Evolutionary conservation across 2,113 vertebrate species (phyloP).

Genomic region (Caloenas nicobarica): DNA sequence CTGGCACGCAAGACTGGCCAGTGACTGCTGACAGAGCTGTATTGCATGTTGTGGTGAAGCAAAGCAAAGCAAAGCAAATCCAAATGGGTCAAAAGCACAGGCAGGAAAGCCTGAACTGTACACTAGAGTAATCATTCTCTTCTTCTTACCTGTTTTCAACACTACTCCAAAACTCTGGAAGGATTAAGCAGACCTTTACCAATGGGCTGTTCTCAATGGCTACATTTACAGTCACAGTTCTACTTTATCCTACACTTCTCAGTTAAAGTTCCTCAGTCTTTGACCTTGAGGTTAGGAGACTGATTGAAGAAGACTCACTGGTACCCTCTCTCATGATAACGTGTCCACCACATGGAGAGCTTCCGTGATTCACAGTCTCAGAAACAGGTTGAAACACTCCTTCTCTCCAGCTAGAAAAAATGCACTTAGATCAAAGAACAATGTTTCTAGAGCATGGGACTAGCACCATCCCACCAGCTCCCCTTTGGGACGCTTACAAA

Average conservation of each 20-base stretch:
- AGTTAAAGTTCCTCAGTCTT: not conserved
- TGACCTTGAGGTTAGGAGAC: not conserved
- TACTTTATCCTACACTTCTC: not conserved
- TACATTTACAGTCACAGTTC: not conserved
- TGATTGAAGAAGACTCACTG: not conserved
- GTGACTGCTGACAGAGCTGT: not conserved
- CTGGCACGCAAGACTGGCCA: not conserved
- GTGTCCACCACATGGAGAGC: fast-evolving
- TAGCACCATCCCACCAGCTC: not conserved
- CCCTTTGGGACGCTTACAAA: not conserved
- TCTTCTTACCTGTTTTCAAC: not conserved
- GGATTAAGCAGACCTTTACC: not conserved
- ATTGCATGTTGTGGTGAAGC: not conserved
- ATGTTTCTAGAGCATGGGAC: not conserved
- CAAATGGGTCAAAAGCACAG: not conserved
- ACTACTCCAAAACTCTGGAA: not conserved
- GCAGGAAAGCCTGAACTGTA: not conserved
- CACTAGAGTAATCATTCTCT: not conserved
- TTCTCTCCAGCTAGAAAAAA: not conserved
- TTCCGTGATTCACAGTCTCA: not conserved
- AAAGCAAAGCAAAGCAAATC: not conserved
- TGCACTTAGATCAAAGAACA: not conserved
- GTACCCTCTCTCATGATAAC: fast-evolving
- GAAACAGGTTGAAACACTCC: not conserved
- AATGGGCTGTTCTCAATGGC: not conserved